Base-by-base conservation (phyloP, 2,888 invertebrate species). In the Leucoma salicis region DNA sequence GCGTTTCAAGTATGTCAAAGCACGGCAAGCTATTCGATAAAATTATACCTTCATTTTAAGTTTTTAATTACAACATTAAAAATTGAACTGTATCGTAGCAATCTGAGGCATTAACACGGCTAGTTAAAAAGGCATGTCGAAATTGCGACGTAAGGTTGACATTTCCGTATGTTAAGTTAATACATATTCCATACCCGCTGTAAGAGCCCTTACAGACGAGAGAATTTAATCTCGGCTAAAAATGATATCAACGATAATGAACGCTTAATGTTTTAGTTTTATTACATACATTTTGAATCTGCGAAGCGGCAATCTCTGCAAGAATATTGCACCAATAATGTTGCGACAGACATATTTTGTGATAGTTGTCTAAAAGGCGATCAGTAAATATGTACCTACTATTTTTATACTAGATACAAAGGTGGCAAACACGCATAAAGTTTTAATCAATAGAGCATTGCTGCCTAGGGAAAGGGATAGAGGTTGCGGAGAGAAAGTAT, bases 141-240 rank as follows among this genome's bases (percentile, higher is more conserved):
- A 84, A 89, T 87, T 88, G 87, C 88, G 88, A 87, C 77, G 84
- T 83, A 81, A 83, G 84, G 80, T 60, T 80, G 74, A 79, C 79
- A 82, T 84, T 85, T 76, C 77, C 77, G 80, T 78, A 70, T 66
- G 65, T 70, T 72, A 70, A 69, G 60, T n/a, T n/a, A n/a, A n/a
- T n/a, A n/a, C n/a, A n/a, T n/a, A n/a, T n/a, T n/a, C n/a, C n/a
- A n/a, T n/a, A n/a, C n/a, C n/a, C n/a, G n/a, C n/a, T 67, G 66
- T 76, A 73, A 84, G 86, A 74, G 87, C 82, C 74, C 81, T 85
- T 75, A 70, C 74, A 70, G 66, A 72, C 66, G 81, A 78, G 81
- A 78, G 75, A 81, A 71, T 83, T 75, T 70, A 77, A 78, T 83
- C 79, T 84, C 79, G 71, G 73, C 74, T 71, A 74, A 70, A 54